Evolutionary conservation across 1,140 invertebrate species (phyloP).

Genomic region (Hydropsyche tenuis): DNA sequence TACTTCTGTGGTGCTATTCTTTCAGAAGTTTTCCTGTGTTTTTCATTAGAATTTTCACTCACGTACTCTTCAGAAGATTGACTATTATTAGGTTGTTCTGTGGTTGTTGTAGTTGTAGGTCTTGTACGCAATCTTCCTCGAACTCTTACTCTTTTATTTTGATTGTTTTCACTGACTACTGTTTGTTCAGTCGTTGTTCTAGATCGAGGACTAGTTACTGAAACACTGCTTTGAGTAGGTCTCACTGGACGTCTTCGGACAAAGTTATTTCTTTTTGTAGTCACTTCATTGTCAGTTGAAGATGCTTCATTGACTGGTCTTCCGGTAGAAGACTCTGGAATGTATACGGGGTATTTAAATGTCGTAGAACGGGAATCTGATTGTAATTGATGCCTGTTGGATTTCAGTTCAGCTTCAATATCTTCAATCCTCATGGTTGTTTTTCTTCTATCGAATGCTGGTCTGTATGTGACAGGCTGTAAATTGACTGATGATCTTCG

Average conservation of each 20-base stretch:
- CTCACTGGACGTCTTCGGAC: constrained; percentile 44
- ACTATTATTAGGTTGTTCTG: constrained; percentile 28
- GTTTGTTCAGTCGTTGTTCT: constrained; percentile 42
- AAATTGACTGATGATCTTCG: constrained; percentile 49
- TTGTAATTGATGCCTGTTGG: constrained; percentile 51
- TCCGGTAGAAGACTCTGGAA: constrained; percentile 42
- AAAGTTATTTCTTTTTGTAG: constrained; percentile 45
- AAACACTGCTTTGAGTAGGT: constrained; percentile 38
- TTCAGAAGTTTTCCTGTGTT: constrained; percentile 29
- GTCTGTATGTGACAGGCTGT: constrained; percentile 59
- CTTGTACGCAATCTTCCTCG: constrained; percentile 51
- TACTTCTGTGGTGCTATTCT: constrained; percentile 39
- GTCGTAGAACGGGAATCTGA: constrained; percentile 39
- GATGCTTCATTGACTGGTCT: constrained; percentile 22
- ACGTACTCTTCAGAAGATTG: constrained; percentile 41
- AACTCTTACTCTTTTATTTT: constrained; percentile 43
- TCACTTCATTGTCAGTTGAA: constrained; percentile 29
- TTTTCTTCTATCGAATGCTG: constrained; percentile 57
- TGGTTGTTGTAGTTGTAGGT: constrained; percentile 48
- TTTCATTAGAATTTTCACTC: constrained; percentile 38
- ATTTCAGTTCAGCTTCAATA: constrained; percentile 61
- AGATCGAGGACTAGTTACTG: constrained; percentile 45
- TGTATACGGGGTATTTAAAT: constrained; percentile 46
- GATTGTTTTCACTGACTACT: constrained; percentile 20
- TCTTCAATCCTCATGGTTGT: constrained; percentile 63